Evolutionary conservation across 2,797 vertebrate genomes (phyloP).

Genomic region (Xenops minutus): DNA sequence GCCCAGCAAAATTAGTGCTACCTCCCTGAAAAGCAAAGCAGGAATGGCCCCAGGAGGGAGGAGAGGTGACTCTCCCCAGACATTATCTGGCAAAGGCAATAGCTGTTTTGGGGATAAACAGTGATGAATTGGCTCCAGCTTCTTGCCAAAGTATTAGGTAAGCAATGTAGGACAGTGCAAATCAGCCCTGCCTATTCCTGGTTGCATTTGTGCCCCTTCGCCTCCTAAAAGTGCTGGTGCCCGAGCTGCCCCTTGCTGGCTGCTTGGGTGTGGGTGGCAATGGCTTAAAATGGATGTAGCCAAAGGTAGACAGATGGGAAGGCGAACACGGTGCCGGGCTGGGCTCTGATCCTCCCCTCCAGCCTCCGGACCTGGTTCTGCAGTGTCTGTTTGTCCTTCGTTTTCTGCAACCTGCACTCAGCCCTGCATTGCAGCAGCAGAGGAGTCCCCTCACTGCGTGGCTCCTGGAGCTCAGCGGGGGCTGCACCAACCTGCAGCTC

Average conservation of each 20-base stretch:
- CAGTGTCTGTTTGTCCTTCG: conserved; percentile 70
- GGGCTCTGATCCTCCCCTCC: conserved; percentile 25
- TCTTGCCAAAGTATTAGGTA: conserved; percentile 15
- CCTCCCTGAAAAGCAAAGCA: conserved; percentile 29
- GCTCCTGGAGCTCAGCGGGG: conserved; percentile 13
- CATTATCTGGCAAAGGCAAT: conserved; percentile 6
- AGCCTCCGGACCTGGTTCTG: conserved; percentile 49
- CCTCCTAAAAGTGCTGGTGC: background rate
- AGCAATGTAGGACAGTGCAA: background rate
- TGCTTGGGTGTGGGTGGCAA: background rate
- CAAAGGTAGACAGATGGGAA: background rate
- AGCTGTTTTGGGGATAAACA: conserved; percentile 46
- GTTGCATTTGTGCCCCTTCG: background rate
- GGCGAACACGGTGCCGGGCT: accelerated
- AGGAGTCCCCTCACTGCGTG: conserved; percentile 35
- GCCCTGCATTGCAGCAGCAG: conserved; percentile 76
- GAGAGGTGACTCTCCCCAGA: conserved; percentile 5
- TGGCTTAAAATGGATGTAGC: background rate
- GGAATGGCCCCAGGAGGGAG: background rate
- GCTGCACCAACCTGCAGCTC: background rate
- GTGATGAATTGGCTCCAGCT: background rate
- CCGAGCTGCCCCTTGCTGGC: background rate
- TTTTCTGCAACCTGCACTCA: conserved; percentile 66
- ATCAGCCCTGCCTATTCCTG: background rate
- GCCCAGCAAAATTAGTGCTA: background rate